Evolutionary conservation across 2,797 vertebrate genomes (phyloP).

Genomic region (Peromyscus nudipes): DNA sequence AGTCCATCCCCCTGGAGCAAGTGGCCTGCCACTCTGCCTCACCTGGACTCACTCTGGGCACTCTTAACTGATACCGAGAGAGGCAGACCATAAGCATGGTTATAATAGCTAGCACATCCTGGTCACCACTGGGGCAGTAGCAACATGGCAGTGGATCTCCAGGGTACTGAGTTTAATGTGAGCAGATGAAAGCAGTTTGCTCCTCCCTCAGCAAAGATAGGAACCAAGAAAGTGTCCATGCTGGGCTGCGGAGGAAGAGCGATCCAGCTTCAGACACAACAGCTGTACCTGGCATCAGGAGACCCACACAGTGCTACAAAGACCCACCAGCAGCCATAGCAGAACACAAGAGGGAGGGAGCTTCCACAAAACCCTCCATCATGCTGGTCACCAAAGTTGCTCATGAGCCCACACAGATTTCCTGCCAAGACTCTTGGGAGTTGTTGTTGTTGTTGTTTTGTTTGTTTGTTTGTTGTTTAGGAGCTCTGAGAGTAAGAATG

Average conservation of each 20-base stretch:
- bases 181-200: not conserved
- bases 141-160: fast-evolving
- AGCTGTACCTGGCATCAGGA: not conserved
- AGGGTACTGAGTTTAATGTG: not conserved
- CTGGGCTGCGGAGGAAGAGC: not conserved
- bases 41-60: not conserved
- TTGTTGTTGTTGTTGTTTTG: not conserved
- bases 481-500: not conserved
- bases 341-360: not conserved
- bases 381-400: not conserved
- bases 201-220: not conserved
- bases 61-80: not conserved
- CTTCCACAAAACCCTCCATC: not conserved
- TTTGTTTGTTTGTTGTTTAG: not conserved
- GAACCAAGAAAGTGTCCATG: not conserved
- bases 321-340: not conserved
- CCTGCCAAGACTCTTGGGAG: not conserved
- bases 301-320: not conserved
- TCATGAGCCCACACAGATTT: not conserved
- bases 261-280: not conserved
- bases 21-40: not conserved
- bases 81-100: not conserved
- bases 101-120: not conserved
- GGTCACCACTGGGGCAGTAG: not conserved
- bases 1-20: not conserved